phyloP scores from a whole-genome alignment of 2,797 vertebrate species.

The Liparis tanakae region DNA sequence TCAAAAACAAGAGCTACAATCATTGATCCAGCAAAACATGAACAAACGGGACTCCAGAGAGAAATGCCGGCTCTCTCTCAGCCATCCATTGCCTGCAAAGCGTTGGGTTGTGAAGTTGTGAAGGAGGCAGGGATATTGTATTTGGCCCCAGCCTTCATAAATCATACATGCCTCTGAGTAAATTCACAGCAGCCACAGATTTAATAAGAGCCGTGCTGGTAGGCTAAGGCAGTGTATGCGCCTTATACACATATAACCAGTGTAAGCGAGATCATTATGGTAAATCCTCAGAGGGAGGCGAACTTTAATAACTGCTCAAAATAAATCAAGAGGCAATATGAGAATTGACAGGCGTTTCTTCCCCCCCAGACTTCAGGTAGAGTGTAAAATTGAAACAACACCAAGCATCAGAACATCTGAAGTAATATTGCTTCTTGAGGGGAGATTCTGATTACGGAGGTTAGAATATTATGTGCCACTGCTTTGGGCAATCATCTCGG shows the following conservation, averaged over 20 bases:
- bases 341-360: constrained; percentile 74
- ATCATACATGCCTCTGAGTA: constrained; percentile 79
- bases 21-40: constrained; percentile 6
- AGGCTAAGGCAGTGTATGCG: constrained; percentile 52
- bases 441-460: constrained; percentile 67
- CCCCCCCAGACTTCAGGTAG: constrained; percentile 65
- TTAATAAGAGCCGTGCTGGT: constrained; percentile 71
- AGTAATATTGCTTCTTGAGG: constrained; percentile 70
- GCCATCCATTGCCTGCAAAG: background rate
- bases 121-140: constrained; percentile 61
- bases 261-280: constrained; percentile 76
- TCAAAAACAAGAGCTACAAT: constrained; percentile 18
- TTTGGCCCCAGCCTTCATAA: constrained; percentile 71
- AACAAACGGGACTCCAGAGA: constrained; percentile 29
- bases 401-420: constrained; percentile 50
- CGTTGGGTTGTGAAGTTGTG: constrained; percentile 45
- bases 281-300: constrained; percentile 71
- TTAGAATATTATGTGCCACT: constrained; percentile 65
- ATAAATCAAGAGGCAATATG: constrained; percentile 77
- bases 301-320: constrained; percentile 79
- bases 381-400: constrained; percentile 68
- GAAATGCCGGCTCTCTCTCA: constrained; percentile 14
- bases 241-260: constrained; percentile 45
- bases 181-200: constrained; percentile 75
- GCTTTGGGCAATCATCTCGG: constrained; percentile 68